Base-by-base conservation (phyloP, 2,888 invertebrate species). In the Lasioglossum calceatum region DNA sequence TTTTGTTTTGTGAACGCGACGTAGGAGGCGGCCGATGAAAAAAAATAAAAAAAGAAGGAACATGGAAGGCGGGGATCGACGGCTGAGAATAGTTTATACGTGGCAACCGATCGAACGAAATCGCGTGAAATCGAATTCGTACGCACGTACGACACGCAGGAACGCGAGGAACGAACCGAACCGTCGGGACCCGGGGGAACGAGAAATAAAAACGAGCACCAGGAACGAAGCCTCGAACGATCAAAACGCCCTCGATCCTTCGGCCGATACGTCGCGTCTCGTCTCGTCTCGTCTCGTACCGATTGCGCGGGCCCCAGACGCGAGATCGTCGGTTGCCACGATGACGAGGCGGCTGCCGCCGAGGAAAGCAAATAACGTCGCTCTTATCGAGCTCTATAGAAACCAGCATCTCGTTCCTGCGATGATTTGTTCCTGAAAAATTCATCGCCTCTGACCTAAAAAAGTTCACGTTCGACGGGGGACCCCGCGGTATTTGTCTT, bases 81-180 rank as follows among this genome's bases (percentile, higher is more conserved):
- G 79, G 71, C 70, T 23, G 71, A 82, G 79, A 89, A 89, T 86
- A 90, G 90, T 90, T 90, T 89, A 85, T 82, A 86, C 79, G 85
- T 73, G 76, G 81, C 89, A 87, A 54, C 72, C 86, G 91, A 91
- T 91, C 90, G 87, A 91, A 89, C 80, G 90, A 87, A 91, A 91
- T 91, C 91, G 91, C 91, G 91, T 91, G 91, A 91, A 91, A 91
- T 91, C 91, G 91, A 91, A 91, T 91, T 91, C 87, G 88, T 90
- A 91, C 91, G 91, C 91, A 91, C 91, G 91, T 91, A 91, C 89
- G 91, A 90, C 87, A 91, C 89, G 91, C 86, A 89, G 90, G 89
- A 88, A 91, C 85, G 88, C 90, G 79, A 84, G 27, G 72, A 61
- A 81, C 82, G 71, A 74, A 74, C 36, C 14, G 77, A 64, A 23